Evolutionary conservation across 2,888 invertebrate genomes (phyloP).

Genomic region (Pandemis corylana): DNA sequence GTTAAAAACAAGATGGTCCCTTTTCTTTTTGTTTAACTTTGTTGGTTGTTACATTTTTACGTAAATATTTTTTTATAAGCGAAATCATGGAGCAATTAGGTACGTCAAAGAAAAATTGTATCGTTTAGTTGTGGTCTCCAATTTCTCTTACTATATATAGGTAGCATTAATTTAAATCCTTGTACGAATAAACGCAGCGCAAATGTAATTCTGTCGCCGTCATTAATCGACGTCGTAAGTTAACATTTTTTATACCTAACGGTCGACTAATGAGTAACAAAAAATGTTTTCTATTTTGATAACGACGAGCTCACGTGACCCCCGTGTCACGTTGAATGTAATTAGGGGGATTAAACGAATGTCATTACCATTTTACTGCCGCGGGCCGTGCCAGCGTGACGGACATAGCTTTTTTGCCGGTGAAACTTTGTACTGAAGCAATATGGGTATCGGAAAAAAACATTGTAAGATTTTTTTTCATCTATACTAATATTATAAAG

Average conservation of each 20-base stretch:
- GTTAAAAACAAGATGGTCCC: neutral
- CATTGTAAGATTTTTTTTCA: neutral
- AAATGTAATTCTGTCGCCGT: neutral
- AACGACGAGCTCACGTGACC: conserved; percentile 7
- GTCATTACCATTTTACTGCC: conserved; percentile 3
- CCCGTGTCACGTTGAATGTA: neutral
- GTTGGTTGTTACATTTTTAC: neutral
- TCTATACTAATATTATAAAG: no score
- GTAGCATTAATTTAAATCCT: no score
- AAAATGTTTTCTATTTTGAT: conserved; percentile 12
- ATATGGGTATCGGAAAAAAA: no score
- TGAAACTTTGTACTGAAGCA: neutral
- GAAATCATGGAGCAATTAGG: no score
- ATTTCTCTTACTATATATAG: no score
- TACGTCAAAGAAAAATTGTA: no score
- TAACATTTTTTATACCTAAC: conserved; percentile 6
- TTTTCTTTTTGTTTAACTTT: neutral
- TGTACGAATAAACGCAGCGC: no score
- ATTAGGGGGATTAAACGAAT: conserved; percentile 1
- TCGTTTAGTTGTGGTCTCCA: no score
- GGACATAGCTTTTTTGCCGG: neutral
- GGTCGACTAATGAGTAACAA: conserved; percentile 5
- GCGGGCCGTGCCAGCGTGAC: neutral
- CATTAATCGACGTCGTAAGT: neutral
- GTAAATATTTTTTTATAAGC: no score